Conservation (phyloP, 2,113 vertebrate genomes). For the Nyctibius bracteatus region DNA sequence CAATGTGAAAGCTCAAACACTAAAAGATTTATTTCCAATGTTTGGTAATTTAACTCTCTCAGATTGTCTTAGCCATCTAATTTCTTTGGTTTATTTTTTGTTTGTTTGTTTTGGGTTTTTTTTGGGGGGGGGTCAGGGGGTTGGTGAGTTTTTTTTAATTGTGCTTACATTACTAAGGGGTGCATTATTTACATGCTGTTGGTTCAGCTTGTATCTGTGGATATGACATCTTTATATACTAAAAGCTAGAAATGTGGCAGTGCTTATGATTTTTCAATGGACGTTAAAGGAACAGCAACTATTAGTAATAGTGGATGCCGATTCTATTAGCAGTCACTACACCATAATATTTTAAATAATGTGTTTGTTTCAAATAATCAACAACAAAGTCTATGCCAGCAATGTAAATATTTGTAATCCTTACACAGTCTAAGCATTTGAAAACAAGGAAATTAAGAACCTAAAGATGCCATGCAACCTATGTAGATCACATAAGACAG, state of each 20-base stretch:
- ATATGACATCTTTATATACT: background rate
- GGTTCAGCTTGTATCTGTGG: background rate
- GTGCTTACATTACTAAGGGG: background rate
- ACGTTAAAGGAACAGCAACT: background rate
- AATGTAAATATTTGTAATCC: background rate
- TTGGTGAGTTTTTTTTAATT: background rate
- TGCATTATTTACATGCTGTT: background rate
- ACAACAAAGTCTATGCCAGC: background rate
- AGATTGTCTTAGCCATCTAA: background rate
- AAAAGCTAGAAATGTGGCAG: background rate
- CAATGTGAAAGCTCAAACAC: background rate
- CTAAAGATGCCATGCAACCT: background rate
- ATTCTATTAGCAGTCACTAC: background rate
- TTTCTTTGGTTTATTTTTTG: fast-evolving
- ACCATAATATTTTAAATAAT: background rate
- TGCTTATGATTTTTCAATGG: background rate
- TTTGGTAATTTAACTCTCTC: background rate
- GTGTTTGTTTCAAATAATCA: background rate
- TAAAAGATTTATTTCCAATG: background rate
- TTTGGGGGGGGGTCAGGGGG: too few relatives aligned
- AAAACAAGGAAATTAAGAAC: background rate
- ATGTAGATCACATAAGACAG: background rate
- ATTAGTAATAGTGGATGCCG: background rate
- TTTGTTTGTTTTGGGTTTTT: background rate
- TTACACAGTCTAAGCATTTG: background rate